A percentile compares a stretch with the other conserved stretches of the same genome.
These are phyloP conservation scores for Neria commutata DNA, from an alignment of 2,888 invertebrate species.

Conservation along the genomic window DNA sequence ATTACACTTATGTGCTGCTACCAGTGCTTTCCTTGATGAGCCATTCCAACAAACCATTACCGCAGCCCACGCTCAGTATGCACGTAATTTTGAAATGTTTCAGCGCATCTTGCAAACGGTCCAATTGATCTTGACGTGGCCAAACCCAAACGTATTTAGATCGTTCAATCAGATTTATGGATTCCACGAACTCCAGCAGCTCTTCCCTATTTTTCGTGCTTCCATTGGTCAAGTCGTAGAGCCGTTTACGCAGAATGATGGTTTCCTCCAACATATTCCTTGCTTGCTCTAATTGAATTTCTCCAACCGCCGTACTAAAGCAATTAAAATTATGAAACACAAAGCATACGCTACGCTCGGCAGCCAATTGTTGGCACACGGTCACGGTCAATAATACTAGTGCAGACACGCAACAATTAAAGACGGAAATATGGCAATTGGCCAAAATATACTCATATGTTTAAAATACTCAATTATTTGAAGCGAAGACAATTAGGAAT, in stretches of 20 bases:
- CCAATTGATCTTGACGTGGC: conserved; percentile 71
- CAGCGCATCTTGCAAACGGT: conserved; percentile 65
- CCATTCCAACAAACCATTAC: conserved; percentile 84
- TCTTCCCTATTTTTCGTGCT: conserved; percentile 61
- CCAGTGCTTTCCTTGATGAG: conserved; percentile 71
- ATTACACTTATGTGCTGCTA: conserved; percentile 48
- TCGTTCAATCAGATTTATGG: conserved; percentile 46
- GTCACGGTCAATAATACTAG: conserved; percentile 17
- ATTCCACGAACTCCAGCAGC: conserved; percentile 52
- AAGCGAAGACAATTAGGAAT: too few relatives aligned
- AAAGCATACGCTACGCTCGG: not conserved
- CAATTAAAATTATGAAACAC: not conserved
- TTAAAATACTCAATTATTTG: too few relatives aligned
- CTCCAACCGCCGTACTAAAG: too few relatives aligned
- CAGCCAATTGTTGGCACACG: not conserved
- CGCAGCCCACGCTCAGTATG: conserved; percentile 78
- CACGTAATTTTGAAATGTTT: conserved; percentile 61
- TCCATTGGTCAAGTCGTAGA: conserved; percentile 39
- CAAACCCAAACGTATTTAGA: conserved; percentile 75
- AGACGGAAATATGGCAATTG: conserved; percentile 33
- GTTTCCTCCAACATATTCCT: conserved; percentile 27
- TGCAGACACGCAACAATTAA: conserved; percentile 5
- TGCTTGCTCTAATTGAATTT: not conserved
- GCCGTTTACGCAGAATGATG: conserved; percentile 25
- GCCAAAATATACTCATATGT: conserved; percentile 29